Conservation (phyloP, 2,888 invertebrate genomes). For the Odontomyia ornata region DNA sequence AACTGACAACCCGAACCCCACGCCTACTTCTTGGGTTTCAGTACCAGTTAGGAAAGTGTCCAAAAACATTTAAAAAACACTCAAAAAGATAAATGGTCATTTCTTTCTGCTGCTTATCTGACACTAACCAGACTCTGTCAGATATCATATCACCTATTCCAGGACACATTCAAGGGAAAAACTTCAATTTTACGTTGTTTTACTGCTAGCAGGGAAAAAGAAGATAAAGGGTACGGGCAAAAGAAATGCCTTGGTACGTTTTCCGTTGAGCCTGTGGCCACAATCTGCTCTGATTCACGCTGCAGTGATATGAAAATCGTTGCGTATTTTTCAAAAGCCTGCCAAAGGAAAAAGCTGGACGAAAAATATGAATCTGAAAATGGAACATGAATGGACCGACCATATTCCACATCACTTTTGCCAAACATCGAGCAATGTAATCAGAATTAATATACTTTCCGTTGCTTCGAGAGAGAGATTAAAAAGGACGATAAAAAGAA, state of each 20-base stretch:
- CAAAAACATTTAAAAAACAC: constrained; percentile 16
- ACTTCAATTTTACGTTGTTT: constrained; percentile 18
- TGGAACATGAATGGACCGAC: constrained; percentile 10
- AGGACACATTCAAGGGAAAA: background rate
- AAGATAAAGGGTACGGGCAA: background rate
- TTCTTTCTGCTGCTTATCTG: constrained; percentile 19
- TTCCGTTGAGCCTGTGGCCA: background rate
- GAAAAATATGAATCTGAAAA: background rate
- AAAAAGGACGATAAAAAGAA: constrained; percentile 17
- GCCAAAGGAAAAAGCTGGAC: background rate
- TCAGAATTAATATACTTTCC: constrained; percentile 34
- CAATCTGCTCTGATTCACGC: constrained; percentile 3
- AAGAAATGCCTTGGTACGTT: background rate
- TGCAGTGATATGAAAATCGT: background rate
- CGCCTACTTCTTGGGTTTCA: background rate
- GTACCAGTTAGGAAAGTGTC: background rate
- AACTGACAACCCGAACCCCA: background rate
- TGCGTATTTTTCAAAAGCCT: background rate
- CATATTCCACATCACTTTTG: constrained; percentile 22
- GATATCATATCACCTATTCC: background rate
- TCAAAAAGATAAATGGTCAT: constrained; percentile 36
- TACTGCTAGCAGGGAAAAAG: background rate
- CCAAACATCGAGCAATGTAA: constrained; percentile 25
- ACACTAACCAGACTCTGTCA: background rate
- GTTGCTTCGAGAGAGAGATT: constrained; percentile 15